These are phyloP conservation scores for Drosophila prosaltans DNA, from an alignment of 1,140 invertebrate species.

Conservation along the genomic window DNA sequence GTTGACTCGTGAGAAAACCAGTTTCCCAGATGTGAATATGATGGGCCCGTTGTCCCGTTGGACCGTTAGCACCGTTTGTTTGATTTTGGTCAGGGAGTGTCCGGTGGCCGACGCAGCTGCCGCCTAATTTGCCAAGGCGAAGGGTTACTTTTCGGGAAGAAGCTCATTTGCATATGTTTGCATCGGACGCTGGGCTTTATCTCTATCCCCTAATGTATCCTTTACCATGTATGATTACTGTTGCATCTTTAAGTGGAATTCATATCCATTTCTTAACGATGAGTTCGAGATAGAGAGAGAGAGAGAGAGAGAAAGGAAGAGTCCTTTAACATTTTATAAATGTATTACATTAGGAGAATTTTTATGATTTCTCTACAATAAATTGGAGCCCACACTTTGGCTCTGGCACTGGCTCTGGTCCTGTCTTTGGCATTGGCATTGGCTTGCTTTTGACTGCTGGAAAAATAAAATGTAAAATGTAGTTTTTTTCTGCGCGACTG, in stretches of 20 bases:
- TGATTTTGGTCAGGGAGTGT: constrained; percentile 43
- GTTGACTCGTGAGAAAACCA: constrained; percentile 69
- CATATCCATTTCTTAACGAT: neutral
- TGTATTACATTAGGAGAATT: neutral
- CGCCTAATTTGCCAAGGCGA: constrained; percentile 4
- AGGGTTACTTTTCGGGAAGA: constrained; percentile 11
- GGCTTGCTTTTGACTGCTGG: constrained; percentile 10
- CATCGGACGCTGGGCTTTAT: constrained; percentile 3
- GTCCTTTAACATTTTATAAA: neutral
- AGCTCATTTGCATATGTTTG: constrained; percentile 14
- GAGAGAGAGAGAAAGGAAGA: neutral
- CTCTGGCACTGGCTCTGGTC: neutral
- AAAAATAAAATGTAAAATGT: constrained; percentile 33
- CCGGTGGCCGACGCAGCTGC: constrained; percentile 44
- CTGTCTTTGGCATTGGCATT: neutral
- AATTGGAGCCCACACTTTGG: neutral
- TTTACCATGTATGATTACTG: neutral
- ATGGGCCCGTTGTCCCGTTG: constrained; percentile 35
- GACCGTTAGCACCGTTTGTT: constrained; percentile 8
- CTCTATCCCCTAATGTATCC: neutral
- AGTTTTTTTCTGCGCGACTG: constrained; percentile 58
- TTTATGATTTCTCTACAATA: constrained; percentile 9
- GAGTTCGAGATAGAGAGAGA: neutral
- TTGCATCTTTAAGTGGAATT: neutral
- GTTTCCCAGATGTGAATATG: constrained; percentile 48